Base-by-base conservation (phyloP, 2,797 vertebrate genomes). In the Chanos chanos region DNA sequence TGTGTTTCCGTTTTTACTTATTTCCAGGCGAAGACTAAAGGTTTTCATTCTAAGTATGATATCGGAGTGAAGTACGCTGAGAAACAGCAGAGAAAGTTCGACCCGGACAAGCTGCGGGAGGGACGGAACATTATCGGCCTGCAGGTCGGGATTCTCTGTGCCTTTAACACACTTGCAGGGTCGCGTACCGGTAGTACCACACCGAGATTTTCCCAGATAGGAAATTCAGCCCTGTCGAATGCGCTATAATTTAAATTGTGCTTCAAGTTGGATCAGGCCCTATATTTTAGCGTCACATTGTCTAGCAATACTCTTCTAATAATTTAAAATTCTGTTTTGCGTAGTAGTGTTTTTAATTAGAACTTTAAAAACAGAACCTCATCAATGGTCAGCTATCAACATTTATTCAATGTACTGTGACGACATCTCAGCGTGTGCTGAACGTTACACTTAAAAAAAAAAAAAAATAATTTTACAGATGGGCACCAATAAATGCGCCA, bases 401-500 rank as follows among this genome's bases (percentile, higher is more conserved):
- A n/a, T n/a, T n/a, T n/a, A n/a, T n/a, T n/a, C n/a, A n/a, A n/a
- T n/a, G n/a, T 13, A 37, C 25, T 40, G 5, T 16, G 24, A 4
- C 5, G 18, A 9, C 4, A 2, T 31, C 18, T 22, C 2, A 37
- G n/a, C 4, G 22, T 16, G 19, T 16, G 13, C 15, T 19, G 13
- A 6, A 33, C 6, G 4, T 4, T 18, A 21, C 1, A 13, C 9
- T 41, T 21, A 9, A 0, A 27, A 25, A n/a, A 39, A 7, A 8
- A 28, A 36, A 22, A 4, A 21, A 55, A 10, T 22, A 8, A 18
- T 30, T 64, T 25, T 61, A n/a, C 66, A 97, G 94, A 96, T 97
- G 95, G 95, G 94, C 60, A 97, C 94, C 78, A 97, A 97, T 80
- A 93, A 94, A 81, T 91, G 92, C 7, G 94, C 94, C 73, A 97